phyloP scores from a whole-genome alignment of 1,140 invertebrate genomes.

The Drosophila bocki region DNA sequence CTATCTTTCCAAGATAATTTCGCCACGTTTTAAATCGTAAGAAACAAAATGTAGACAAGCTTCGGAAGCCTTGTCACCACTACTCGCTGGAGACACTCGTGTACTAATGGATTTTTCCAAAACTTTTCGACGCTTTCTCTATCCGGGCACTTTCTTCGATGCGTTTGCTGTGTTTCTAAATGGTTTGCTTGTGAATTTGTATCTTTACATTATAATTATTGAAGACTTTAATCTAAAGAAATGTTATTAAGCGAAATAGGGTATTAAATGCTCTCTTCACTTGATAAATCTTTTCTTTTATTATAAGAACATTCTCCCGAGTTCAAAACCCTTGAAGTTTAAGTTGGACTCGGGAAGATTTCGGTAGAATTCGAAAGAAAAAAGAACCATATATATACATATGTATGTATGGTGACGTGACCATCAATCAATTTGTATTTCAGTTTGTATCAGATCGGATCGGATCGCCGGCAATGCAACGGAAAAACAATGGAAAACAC shows the following conservation, averaged over 20 bases:
- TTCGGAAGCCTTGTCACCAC: neutral
- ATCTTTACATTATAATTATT: neutral
- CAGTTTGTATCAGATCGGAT: neutral
- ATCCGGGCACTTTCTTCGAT: constrained; percentile 7
- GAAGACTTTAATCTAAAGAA: neutral
- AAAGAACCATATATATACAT: neutral
- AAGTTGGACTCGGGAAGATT: neutral
- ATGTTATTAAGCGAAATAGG: too few relatives aligned
- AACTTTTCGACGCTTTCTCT: constrained; percentile 5
- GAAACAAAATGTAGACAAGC: constrained; percentile 9
- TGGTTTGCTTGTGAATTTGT: neutral
- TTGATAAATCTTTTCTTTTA: too few relatives aligned
- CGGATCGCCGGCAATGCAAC: constrained; percentile 16
- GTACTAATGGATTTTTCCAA: constrained; percentile 25
- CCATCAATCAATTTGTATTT: constrained; percentile 39
- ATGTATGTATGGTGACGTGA: constrained; percentile 12
- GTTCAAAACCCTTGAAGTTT: neutral
- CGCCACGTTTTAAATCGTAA: neutral
- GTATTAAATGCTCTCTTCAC: too few relatives aligned
- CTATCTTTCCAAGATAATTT: constrained; percentile 23
- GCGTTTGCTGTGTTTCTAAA: constrained; percentile 2
- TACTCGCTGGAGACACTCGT: neutral
- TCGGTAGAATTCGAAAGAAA: constrained; percentile 11
- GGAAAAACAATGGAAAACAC: constrained; percentile 21
- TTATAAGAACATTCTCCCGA: too few relatives aligned